Percentiles rank a stretch among this genome's conserved stretches.
These are phyloP conservation scores for Gasterosteus aculeatus DNA, from an alignment of 2,113 vertebrate genomes.

Conservation along the genomic window DNA sequence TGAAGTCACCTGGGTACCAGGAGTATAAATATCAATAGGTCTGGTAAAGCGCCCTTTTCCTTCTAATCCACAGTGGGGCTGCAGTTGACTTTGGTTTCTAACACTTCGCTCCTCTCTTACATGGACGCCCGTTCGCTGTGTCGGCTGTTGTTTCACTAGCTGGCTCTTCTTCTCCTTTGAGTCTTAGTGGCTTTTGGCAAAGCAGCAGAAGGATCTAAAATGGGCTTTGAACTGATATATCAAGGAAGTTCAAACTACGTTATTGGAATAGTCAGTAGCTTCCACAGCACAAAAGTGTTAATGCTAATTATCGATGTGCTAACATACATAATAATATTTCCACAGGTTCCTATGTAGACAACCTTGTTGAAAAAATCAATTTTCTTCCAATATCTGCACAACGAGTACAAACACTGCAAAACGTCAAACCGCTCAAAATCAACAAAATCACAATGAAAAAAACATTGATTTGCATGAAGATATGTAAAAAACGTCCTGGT, in stretches of 20 bases:
- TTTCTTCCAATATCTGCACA: not conserved
- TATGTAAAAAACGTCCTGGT: not conserved
- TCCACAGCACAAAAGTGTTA: not conserved
- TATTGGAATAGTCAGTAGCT: not conserved
- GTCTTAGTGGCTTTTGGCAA: not conserved
- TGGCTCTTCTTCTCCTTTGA: not conserved
- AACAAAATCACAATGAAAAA: not conserved
- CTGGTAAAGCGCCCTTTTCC: conserved; percentile 26
- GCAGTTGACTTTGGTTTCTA: not conserved
- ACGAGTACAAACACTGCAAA: not conserved
- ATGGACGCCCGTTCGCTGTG: not conserved
- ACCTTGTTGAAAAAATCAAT: not conserved
- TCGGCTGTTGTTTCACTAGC: not conserved
- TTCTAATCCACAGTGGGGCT: not conserved
- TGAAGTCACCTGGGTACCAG: conserved; percentile 52
- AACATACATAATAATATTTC: not conserved
- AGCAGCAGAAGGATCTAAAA: not conserved
- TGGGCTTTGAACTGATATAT: not conserved
- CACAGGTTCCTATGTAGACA: not conserved
- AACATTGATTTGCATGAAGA: not conserved
- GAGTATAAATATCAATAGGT: conserved; percentile 63
- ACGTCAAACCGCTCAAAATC: not conserved
- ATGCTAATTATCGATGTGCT: not conserved
- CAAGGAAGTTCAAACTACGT: not conserved
- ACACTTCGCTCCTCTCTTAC: not conserved